Conservation (phyloP, 2,888 invertebrate genomes). For the Harmothoe impar region DNA sequence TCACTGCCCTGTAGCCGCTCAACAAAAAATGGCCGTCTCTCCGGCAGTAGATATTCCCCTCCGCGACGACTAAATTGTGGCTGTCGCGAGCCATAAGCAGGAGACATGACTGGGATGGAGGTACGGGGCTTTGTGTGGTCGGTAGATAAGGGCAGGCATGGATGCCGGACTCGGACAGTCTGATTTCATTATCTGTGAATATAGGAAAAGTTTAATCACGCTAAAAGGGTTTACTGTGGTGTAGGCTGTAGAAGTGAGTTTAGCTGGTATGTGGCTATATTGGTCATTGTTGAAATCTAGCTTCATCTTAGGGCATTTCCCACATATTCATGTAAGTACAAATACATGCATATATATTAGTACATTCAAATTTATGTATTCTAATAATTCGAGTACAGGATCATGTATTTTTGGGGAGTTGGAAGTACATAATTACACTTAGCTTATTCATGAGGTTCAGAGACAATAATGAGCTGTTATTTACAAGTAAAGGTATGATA, state of each 20-base stretch:
- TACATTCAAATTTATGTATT: no score
- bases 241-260: not conserved
- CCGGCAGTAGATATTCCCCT: not conserved
- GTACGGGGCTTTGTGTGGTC: not conserved
- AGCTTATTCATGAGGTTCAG: no score
- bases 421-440: no score
- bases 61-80: not conserved
- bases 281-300: no score
- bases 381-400: no score
- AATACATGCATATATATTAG: no score
- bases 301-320: no score
- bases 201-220: not conserved
- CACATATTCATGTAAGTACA: no score
- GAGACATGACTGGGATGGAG: not conserved
- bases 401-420: no score
- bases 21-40: not conserved
- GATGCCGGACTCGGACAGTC: not conserved
- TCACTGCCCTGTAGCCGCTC: not conserved
- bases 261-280: no score
- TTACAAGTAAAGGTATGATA: no score
- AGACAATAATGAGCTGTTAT: no score
- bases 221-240: not conserved
- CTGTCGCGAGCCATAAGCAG: slow-evolving; percentile 23
- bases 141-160: not conserved
- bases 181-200: not conserved